A percentile compares a stretch with the other conserved stretches of the same genome.
phyloP scores from a whole-genome alignment of 2,888 invertebrate species.

The Boloria selene region DNA sequence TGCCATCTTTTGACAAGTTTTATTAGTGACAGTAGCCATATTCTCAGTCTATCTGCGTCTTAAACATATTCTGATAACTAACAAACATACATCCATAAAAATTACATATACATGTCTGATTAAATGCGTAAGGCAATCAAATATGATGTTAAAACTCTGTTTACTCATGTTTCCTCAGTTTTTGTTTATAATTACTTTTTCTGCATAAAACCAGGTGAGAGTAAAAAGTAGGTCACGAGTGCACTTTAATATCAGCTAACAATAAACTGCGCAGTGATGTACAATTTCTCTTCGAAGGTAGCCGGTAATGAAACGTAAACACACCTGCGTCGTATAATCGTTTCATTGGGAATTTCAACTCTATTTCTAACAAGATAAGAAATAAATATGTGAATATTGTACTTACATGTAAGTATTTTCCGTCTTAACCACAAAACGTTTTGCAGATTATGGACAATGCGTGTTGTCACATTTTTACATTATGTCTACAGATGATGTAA shows the following conservation, averaged over 20 bases:
- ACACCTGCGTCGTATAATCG: conserved; percentile 44
- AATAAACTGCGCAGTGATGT: conserved; percentile 37
- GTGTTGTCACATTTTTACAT: conserved; percentile 26
- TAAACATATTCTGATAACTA: too few species aligned
- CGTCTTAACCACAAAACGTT: conserved; percentile 20
- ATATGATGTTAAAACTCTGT: conserved; percentile 1
- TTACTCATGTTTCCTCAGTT: conserved; percentile 13
- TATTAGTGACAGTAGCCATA: too few species aligned
- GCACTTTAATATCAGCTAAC: conserved; percentile 39
- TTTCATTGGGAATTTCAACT: conserved; percentile 40
- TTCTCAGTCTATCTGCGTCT: too few species aligned
- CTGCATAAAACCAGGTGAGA: conserved; percentile 33
- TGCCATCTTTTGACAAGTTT: too few species aligned
- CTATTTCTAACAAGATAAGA: conserved; percentile 20
- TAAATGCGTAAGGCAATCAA: conserved; percentile 16
- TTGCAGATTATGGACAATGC: conserved; percentile 25
- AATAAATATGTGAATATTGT: conserved; percentile 3
- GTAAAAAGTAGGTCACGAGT: conserved; percentile 36
- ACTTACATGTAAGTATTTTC: conserved; percentile 3
- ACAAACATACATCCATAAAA: not conserved
- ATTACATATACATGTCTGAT: not conserved
- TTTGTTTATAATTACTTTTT: conserved; percentile 23
- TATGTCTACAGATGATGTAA: conserved; percentile 15
- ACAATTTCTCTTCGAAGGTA: conserved; percentile 40
- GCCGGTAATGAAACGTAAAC: conserved; percentile 63